Evolutionary conservation across 2,113 vertebrate genomes (phyloP), one percentile per base, ranked within the genome.

Genomic region (Caranx ignobilis): DNA sequence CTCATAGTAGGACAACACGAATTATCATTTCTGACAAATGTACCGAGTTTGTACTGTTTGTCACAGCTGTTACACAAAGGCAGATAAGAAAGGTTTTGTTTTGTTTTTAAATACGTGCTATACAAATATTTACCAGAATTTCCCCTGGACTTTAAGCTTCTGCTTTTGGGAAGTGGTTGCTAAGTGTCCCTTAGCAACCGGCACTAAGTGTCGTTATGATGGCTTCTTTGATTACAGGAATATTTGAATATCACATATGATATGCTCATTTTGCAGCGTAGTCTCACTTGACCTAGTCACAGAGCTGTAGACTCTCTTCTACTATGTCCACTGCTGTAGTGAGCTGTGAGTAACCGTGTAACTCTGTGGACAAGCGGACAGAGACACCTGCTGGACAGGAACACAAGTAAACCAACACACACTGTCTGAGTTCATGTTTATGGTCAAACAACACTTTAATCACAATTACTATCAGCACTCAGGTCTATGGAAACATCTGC

Each of bases 371-470:
- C 59, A 35, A 50, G 81, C 62, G 65, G 47, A 87, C 72, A 85
- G 92, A 77, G 93, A 89, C 93, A 84, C 79, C 91, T 92, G 84
- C 90, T 90, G 92, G 92, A 87, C 85, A 88, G 50, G 15, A 68
- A 71, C 50, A 65, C 50, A 11, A 54, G 5, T 60, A 13, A 21
- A 82, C 47, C 0, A 50, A n/a, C 55, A n/a, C 11, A 11, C 3
- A 4, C 11, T 59, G 57, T 52, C 70, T 84, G 12, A 79, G 81
- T 64, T 60, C 72, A 57, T 7, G 2, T 71, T 77, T 54, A 77
- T 81, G 87, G 69, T 87, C 88, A 91, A 89, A 88, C 83, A 86
- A 83, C 81, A 92, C 86, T 93, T 93, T 94, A 94, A 93, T 93
- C 91, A 93, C 93, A 92, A 74, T 76, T 43, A 91, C 87, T 90